phyloP scores from a whole-genome alignment of 2,113 vertebrate genomes.

The Cyrtonyx montezumae region DNA sequence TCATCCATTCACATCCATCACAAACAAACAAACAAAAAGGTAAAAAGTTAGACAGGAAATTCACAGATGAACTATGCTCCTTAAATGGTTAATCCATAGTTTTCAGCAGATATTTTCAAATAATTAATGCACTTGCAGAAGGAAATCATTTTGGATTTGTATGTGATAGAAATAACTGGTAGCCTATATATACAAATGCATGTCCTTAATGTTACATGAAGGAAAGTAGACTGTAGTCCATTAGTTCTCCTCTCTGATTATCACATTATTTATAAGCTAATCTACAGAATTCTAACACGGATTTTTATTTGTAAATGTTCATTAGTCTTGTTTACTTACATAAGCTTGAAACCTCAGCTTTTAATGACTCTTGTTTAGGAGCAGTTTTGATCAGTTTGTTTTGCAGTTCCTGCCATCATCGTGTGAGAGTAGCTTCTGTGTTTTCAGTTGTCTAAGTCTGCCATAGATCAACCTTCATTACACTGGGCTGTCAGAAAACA shows the following conservation, averaged over 20 bases:
- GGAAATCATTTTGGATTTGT: neutral
- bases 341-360: neutral
- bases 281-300: neutral
- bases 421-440: fast-evolving
- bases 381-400: neutral
- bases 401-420: neutral
- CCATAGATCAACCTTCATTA: neutral
- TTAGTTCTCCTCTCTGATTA: neutral
- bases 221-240: neutral
- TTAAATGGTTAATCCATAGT: conserved; percentile 6
- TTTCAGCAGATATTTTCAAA: conserved; percentile 1
- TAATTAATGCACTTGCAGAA: neutral
- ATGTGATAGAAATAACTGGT: neutral
- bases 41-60: neutral
- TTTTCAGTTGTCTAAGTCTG: neutral
- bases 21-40: neutral
- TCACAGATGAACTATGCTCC: neutral
- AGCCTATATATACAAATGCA: neutral
- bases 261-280: conserved; percentile 10
- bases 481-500: fast-evolving
- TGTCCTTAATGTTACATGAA: neutral
- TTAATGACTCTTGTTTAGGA: neutral
- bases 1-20: neutral
- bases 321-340: neutral
- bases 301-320: conserved; percentile 13